Evolutionary conservation across 2,888 invertebrate species (phyloP).

Genomic region (Drosophila colorata): DNA sequence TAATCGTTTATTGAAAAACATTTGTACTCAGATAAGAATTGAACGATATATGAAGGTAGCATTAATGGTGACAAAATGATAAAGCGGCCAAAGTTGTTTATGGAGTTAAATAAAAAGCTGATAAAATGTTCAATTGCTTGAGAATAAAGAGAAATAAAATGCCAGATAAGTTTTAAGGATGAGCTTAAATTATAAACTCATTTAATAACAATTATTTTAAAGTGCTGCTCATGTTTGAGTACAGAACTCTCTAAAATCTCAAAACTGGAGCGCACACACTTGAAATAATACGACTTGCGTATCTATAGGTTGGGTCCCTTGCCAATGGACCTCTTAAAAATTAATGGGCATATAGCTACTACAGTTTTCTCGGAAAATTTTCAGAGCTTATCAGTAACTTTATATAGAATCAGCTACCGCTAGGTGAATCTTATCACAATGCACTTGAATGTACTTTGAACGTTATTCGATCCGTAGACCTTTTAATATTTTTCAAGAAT

Average conservation of each 20-base stretch:
- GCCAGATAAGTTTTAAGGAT: not conserved
- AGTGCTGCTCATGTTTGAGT: not conserved
- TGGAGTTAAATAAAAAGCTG: not conserved
- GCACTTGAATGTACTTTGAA: slow-evolving; percentile 50
- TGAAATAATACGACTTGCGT: not conserved
- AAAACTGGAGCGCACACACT: slow-evolving; percentile 1
- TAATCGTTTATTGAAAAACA: slow-evolving; percentile 34
- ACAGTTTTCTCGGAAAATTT: slow-evolving; percentile 16
- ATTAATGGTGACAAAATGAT: slow-evolving; percentile 21
- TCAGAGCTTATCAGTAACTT: slow-evolving; percentile 41
- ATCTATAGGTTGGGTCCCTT: not conserved
- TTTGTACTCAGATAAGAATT: slow-evolving; percentile 31
- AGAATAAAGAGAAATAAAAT: not conserved
- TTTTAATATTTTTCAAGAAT: slow-evolving; percentile 49
- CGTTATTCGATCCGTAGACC: slow-evolving; percentile 28
- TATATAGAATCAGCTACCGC: slow-evolving; percentile 8
- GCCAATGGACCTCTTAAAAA: not conserved
- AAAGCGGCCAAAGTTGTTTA: not conserved
- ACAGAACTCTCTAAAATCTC: not conserved
- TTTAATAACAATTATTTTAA: not conserved
- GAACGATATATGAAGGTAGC: not conserved
- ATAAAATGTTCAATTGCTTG: not conserved
- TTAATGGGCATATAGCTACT: not conserved
- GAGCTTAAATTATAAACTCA: not conserved
- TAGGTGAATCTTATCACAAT: slow-evolving; percentile 28